phyloP scores from a whole-genome alignment of 2,888 invertebrate species.

The Drepanosiphum platanoidis region DNA sequence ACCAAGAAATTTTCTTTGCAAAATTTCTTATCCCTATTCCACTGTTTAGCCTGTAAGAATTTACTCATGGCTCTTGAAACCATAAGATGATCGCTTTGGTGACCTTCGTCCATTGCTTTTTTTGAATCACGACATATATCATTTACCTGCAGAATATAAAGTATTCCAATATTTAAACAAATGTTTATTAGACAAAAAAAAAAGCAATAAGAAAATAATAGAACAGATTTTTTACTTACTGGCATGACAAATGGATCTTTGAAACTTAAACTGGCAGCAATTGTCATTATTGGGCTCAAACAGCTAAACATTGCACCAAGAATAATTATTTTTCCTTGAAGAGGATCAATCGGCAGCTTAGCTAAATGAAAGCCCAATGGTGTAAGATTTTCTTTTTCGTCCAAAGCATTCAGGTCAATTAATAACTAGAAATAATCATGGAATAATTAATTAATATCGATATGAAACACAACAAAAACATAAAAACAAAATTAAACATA shows the following conservation, averaged over 20 bases:
- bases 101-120: conserved; percentile 72
- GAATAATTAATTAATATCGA: conserved; percentile 69
- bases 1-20: conserved; percentile 80
- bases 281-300: conserved; percentile 86
- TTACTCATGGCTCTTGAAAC: conserved; percentile 68
- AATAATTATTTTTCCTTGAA: conserved; percentile 91
- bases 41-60: conserved; percentile 51
- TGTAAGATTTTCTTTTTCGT: conserved; percentile 79
- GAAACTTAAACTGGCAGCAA: conserved; percentile 87
- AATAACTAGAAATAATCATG: conserved; percentile 65
- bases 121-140: conserved; percentile 70
- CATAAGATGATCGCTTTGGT: conserved; percentile 84
- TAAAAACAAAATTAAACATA: conserved; percentile 1
- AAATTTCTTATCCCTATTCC: conserved; percentile 69
- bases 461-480: neutral
- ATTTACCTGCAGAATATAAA: conserved; percentile 70
- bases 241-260: conserved; percentile 85
- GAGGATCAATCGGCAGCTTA: conserved; percentile 86
- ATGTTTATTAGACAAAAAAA: no score
- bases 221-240: conserved; percentile 67
- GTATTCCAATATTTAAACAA: no score
- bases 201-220: conserved; percentile 11
- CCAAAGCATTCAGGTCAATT: conserved; percentile 78
- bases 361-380: conserved; percentile 92
- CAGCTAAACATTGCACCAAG: conserved; percentile 88